Base-by-base conservation (phyloP, 1,140 invertebrate genomes). In the Epicauta chinensis region DNA sequence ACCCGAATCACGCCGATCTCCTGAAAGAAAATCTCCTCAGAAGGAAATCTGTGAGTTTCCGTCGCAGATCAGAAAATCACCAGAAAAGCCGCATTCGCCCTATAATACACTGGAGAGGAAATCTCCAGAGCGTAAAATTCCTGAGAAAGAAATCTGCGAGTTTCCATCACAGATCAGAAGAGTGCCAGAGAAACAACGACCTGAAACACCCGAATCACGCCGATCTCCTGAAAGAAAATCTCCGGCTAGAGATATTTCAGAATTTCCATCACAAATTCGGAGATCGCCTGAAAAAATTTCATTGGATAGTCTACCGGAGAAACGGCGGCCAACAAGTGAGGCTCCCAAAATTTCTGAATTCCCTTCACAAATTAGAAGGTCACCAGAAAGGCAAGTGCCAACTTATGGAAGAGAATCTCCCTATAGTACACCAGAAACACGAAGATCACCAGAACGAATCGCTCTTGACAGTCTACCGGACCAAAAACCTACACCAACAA, bases 101-200 rank as follows among this genome's bases (percentile, higher is more conserved):
- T 23, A 23, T 23, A 11, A 34, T 3, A 11, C 3, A 7, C 32
- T 3, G 4, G 23, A 23, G 23, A 23, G 23, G 7, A 3, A 7
- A 1, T 23, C 23, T 53, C 54, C 49, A 7, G 17, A 37, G 39
- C 17, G 31, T 11, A 17, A 39, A 10, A 9, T 7, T 12, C 13
- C 32, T 23, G 23, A n/a, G n/a, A n/a, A n/a, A 32, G 31, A 30
- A 46, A 14, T 37, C 0, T 15, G 32, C 16, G 55, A 55, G 32
- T 55, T 38, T 46, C 47, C 40, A 13, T 39, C 44, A 1, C 55
- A 53, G 42, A 51, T 49, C n/a, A 46, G 36, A 15, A 37, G 15
- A 34, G 23, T 56, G 3, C 12, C 12, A 12, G 12, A 34, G 7
- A 23, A 23, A 23, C 23, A 23, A 23, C n/a, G n/a, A n/a, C 23